These are phyloP conservation scores for Ernsta delagoae DNA, from an alignment of 2,888 invertebrate genomes.

Conservation along the genomic window DNA sequence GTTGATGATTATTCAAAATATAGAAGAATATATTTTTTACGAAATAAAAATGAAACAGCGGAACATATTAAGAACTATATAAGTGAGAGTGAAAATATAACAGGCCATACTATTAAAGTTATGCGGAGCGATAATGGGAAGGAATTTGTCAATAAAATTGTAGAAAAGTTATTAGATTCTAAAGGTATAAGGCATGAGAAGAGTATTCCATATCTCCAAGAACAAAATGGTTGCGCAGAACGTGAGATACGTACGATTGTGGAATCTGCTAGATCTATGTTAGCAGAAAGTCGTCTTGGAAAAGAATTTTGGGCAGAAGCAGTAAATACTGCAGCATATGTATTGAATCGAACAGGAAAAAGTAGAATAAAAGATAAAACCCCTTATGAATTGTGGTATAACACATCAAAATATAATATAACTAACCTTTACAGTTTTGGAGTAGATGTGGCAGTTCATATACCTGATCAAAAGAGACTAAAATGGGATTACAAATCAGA, in stretches of 20 bases:
- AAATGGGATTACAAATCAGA: conserved; percentile 17
- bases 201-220: too few relatives aligned
- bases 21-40: conserved; percentile 1
- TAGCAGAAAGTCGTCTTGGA: background rate
- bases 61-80: too few relatives aligned
- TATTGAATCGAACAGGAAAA: background rate
- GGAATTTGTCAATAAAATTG: too few relatives aligned
- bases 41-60: background rate
- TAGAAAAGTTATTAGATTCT: too few relatives aligned
- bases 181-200: too few relatives aligned
- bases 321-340: background rate
- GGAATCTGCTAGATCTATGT: background rate
- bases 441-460: conserved; percentile 6
- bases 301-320: conserved; percentile 1
- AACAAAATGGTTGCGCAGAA: background rate
- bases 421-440: conserved; percentile 5
- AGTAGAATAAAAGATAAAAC: background rate
- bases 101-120: background rate
- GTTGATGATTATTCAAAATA: conserved; percentile 1
- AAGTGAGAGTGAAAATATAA: too few relatives aligned
- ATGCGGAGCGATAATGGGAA: background rate
- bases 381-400: background rate
- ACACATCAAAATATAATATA: background rate
- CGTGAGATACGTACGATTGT: background rate
- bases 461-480: conserved; percentile 14